Conservation (phyloP, 2,888 invertebrate species). For the Iphiclides podalirius region DNA sequence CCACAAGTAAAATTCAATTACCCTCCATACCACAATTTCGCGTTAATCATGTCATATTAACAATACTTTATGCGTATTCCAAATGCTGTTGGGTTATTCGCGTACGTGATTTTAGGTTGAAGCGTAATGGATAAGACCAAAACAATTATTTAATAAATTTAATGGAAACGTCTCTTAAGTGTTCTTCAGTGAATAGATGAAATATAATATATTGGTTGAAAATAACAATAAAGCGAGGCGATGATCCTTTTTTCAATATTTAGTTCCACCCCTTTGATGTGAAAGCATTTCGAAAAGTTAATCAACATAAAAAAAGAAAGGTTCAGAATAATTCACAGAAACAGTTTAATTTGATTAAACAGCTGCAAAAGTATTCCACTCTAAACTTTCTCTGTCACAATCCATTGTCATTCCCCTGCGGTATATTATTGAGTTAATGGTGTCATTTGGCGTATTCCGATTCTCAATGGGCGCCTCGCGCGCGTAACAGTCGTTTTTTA, state of each 20-base stretch:
- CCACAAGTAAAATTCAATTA: constrained; percentile 35
- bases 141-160: not conserved
- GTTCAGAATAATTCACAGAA: too few species aligned
- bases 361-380: constrained; percentile 31
- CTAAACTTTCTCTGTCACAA: constrained; percentile 41
- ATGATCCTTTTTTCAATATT: too few species aligned
- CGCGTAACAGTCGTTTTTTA: constrained; percentile 50
- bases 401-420: constrained; percentile 54
- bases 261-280: too few species aligned
- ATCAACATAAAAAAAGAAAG: too few species aligned
- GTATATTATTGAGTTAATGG: constrained; percentile 70
- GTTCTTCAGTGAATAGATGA: too few species aligned
- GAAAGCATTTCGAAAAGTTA: too few species aligned
- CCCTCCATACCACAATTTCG: constrained; percentile 38
- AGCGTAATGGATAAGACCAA: constrained; percentile 23
- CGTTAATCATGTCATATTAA: constrained; percentile 51
- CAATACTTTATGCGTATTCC: constrained; percentile 42
- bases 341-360: too few species aligned
- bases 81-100: constrained; percentile 35
- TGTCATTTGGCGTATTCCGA: constrained; percentile 66
- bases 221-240: too few species aligned
- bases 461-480: constrained; percentile 47
- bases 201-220: too few species aligned
- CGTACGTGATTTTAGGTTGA: constrained; percentile 7
- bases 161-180: not conserved